Percentiles rank a stretch among this genome's conserved stretches.
These are phyloP conservation scores for Exephanes ischioxanthus DNA, from an alignment of 2,888 invertebrate species.

Conservation along the genomic window DNA sequence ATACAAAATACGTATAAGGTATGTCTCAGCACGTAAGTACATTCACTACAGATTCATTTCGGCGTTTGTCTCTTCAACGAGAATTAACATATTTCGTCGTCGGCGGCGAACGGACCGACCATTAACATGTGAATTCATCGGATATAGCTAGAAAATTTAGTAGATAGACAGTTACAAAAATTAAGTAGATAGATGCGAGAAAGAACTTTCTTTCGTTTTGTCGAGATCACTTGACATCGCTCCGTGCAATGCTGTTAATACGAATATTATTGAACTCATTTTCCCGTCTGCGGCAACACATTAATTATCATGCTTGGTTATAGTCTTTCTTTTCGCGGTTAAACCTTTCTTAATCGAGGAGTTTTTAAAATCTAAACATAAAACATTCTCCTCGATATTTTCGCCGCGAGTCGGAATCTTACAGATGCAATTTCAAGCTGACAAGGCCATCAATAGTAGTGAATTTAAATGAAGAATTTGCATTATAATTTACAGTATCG, in stretches of 20 bases:
- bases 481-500: slow-evolving; percentile 24
- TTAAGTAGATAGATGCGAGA: background rate
- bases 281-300: background rate
- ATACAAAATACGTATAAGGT: slow-evolving; percentile 35
- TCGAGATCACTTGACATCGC: background rate
- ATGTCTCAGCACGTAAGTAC: slow-evolving; percentile 27
- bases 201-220: background rate
- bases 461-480: slow-evolving; percentile 19
- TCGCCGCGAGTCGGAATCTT: background rate
- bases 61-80: slow-evolving; percentile 50
- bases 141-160: background rate
- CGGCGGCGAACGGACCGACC: slow-evolving; percentile 9
- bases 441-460: slow-evolving; percentile 4
- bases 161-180: background rate
- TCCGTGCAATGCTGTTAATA: background rate
- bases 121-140: slow-evolving; percentile 18
- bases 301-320: background rate
- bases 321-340: background rate
- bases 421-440: slow-evolving; percentile 2
- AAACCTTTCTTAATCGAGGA: background rate
- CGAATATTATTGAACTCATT: background rate
- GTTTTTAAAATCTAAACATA: background rate
- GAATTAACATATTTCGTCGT: slow-evolving; percentile 42
- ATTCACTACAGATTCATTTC: slow-evolving; percentile 43
- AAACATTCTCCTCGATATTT: background rate